Evolutionary conservation across 2,113 vertebrate genomes (phyloP).

Genomic region (Axis porcinus): DNA sequence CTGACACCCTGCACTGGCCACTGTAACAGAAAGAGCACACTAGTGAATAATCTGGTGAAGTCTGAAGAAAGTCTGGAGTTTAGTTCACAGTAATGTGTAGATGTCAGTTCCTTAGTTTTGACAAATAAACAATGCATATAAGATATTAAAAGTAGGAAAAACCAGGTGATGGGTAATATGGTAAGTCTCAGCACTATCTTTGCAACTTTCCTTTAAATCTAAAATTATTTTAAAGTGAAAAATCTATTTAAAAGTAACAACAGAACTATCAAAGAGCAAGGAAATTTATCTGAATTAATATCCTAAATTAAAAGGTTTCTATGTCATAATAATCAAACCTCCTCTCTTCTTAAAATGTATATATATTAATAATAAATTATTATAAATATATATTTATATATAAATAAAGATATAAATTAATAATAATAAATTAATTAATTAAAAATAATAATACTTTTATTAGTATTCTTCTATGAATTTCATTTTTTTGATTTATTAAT

Average conservation of each 20-base stretch:
- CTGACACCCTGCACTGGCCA: neutral
- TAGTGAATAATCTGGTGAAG: neutral
- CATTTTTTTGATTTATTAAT: neutral
- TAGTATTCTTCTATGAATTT: constrained; percentile 1
- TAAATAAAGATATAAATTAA: too few relatives aligned
- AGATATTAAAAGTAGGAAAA: neutral
- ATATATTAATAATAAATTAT: too few relatives aligned
- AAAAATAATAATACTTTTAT: neutral
- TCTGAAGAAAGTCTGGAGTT: neutral
- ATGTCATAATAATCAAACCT: neutral
- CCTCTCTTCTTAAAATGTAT: neutral
- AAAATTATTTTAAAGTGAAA: constrained; percentile 37
- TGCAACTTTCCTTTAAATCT: neutral
- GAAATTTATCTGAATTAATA: constrained; percentile 2
- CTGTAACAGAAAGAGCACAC: neutral
- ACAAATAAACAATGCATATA: neutral
- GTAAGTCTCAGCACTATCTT: neutral
- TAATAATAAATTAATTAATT: too few relatives aligned
- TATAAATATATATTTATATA: too few relatives aligned
- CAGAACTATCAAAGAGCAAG: neutral
- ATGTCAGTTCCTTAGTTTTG: neutral
- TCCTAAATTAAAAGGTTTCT: constrained; percentile 2
- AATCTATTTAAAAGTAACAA: constrained; percentile 3
- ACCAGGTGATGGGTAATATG: neutral
- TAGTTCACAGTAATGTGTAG: neutral